Base-by-base conservation (phyloP, 2,888 invertebrate genomes). In the Apodemia mormo region DNA sequence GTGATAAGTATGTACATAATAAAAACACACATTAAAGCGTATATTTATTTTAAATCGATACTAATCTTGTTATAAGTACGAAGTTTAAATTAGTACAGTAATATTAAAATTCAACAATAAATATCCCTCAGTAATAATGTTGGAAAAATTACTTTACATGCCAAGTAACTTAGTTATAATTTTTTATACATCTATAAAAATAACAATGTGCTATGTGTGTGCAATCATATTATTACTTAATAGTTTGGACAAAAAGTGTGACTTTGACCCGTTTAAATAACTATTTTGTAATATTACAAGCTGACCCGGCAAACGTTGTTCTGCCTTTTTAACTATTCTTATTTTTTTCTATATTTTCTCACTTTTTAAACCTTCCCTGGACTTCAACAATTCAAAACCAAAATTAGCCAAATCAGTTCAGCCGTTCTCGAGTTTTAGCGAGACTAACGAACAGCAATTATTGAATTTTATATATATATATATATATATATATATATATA, bases 21-120 rank as follows among this genome's bases (percentile, higher is more conserved):
- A 67, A 58, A 67, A 64, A 29, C 61, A 68, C 22, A 10, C 33
- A 68, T 49, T 30, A 14, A 45, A 49, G 43, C 8, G 29, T 3
- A 14, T 45, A 61, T 61, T 61, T 58, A 58, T 58, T 58, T 30
- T 58, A 30, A 58, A 58, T 30, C 4, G 58, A 56, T 29, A 37
- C 40, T 40, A 40, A 40, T 40, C 12, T 45, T 12, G 45, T 45
- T 12, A 12, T 45, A 45, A 45, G 45, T 45, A 61, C 61, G 30
- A 61, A 33, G 12, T 14, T 61, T 10, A 33, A 22, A 29, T 61
- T 33, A 61, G 61, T 7, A 33, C 61, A 61, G 14, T 61, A 61
- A 30, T 58, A 30, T 58, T 52, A 4, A 22, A 58, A 10, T 61
- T 61, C 33, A 61, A 61, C 61, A 61, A 61, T 61, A 61, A 61